phyloP scores from a whole-genome alignment of 92 coral and sea anemone genomes.

The Porites lobata region DNA sequence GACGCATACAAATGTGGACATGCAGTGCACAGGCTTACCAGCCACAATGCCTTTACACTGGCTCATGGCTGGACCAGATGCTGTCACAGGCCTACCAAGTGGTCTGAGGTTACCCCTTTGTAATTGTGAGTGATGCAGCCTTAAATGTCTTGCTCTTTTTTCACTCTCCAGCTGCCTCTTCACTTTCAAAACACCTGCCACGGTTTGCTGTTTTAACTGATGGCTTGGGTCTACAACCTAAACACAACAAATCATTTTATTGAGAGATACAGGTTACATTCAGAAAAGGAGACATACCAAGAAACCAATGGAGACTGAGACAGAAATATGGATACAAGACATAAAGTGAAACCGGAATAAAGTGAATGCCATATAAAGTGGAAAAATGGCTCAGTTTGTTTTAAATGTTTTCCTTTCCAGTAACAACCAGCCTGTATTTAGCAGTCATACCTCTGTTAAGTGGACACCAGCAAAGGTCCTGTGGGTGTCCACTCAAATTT shows the following conservation, averaged over 20 bases:
- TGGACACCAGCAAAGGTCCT: no score
- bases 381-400: no score
- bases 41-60: conserved; percentile 84
- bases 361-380: no score
- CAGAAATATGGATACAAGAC: no score
- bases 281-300: no score
- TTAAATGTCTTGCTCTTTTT: conserved; percentile 29
- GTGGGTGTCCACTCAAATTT: no score
- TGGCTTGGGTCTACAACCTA: conserved; percentile 87
- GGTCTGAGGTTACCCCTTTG: conserved; percentile 65
- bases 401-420: no score
- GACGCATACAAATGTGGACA: no score
- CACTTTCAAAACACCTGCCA: conserved; percentile 66
- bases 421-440: no score
- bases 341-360: no score
- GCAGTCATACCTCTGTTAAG: no score
- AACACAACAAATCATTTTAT: not conserved
- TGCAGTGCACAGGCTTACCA: conserved; percentile 40
- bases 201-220: conserved; percentile 78
- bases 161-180: conserved; percentile 60
- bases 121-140: conserved; percentile 43
- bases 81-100: conserved; percentile 85
- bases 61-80: conserved; percentile 81
- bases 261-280: not conserved
- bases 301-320: no score